Conservation (phyloP, 2,888 invertebrate genomes). For the Tryphoninae sp. region DNA sequence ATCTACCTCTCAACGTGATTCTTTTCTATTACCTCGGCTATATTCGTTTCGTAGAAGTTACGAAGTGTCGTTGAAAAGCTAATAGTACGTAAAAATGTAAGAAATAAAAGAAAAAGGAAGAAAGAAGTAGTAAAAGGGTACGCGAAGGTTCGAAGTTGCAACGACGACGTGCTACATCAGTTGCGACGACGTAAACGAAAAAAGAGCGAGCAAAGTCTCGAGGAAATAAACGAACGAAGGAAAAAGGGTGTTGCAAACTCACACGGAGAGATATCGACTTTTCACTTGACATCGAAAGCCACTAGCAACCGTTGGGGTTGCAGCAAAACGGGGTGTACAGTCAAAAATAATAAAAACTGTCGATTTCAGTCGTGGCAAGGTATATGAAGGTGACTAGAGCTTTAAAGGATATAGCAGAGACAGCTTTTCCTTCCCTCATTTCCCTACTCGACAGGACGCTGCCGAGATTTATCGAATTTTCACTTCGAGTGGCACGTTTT, state of each 20-base stretch:
- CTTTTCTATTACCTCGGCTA: neutral
- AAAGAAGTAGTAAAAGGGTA: neutral
- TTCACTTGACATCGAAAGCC: conserved; percentile 53
- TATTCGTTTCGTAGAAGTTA: neutral
- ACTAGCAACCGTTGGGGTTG: conserved; percentile 19
- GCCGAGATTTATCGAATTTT: conserved; percentile 62
- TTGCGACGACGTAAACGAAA: conserved; percentile 20
- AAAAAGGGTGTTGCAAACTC: conserved; percentile 21
- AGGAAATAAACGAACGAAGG: conserved; percentile 12
- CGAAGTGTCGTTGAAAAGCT: conserved; percentile 7
- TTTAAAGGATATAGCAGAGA: neutral
- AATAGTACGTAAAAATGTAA: conserved; percentile 3
- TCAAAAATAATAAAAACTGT: conserved; percentile 38
- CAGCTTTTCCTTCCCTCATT: neutral
- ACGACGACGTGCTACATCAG: conserved; percentile 15
- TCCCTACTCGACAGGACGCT: conserved; percentile 32
- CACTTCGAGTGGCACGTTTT: conserved; percentile 45
- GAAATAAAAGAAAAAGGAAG: neutral
- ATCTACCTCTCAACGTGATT: neutral
- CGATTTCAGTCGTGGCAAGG: conserved; percentile 12
- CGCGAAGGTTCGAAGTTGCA: neutral
- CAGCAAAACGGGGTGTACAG: conserved; percentile 14
- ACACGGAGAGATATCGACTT: conserved; percentile 44
- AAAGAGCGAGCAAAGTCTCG: conserved; percentile 5
- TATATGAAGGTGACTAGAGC: neutral